Percentiles rank a stretch among this genome's conserved stretches.
phyloP scores from a whole-genome alignment of 2,797 vertebrate species.

The Silurus aristotelis region DNA sequence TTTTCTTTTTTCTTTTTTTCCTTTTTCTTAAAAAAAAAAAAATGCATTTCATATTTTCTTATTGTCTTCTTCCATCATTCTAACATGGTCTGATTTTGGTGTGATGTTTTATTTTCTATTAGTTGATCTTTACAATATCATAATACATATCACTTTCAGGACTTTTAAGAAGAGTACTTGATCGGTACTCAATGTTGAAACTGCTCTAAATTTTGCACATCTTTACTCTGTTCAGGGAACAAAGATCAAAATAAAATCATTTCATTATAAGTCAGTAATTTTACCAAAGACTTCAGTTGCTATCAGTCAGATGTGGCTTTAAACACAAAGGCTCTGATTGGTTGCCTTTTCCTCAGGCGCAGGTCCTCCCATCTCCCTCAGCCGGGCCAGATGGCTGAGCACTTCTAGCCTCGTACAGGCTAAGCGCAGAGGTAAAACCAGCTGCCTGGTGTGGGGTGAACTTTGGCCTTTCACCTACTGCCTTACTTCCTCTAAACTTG shows the following conservation, averaged over 20 bases:
- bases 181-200: neutral
- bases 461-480: constrained; percentile 40
- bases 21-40: no score
- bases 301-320: constrained; percentile 6
- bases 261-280: neutral
- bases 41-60: neutral
- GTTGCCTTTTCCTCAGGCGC: constrained; percentile 73
- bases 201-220: neutral
- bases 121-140: neutral
- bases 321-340: constrained; percentile 41
- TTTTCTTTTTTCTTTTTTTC: neutral
- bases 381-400: constrained; percentile 69
- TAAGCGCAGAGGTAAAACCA: constrained; percentile 75
- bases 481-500: constrained; percentile 20
- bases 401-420: constrained; percentile 78
- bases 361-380: constrained; percentile 71
- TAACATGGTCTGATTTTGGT: neutral
- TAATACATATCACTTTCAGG: neutral
- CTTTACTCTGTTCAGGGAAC: neutral
- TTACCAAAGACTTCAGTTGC: neutral
- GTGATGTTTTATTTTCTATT: no score
- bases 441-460: constrained; percentile 54
- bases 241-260: neutral
- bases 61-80: neutral
- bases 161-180: neutral